Conservation (phyloP, 2,888 invertebrate species). For the Megaustenia siamemsis region DNA sequence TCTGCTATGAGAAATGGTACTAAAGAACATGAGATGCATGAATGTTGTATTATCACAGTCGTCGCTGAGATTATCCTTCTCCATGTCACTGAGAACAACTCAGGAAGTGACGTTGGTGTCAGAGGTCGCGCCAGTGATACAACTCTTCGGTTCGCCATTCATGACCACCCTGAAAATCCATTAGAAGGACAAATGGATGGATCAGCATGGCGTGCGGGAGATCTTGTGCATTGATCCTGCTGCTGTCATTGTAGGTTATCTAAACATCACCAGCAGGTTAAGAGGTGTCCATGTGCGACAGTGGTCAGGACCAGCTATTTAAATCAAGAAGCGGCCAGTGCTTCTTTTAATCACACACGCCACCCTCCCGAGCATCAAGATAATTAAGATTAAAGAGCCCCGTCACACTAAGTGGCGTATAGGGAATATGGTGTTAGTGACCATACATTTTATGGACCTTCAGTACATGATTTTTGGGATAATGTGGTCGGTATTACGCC, state of each 20-base stretch:
- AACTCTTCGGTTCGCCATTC: neutral
- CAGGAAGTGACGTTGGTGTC: neutral
- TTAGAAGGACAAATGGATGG: neutral
- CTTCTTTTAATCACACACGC: too few relatives aligned
- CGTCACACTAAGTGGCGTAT: too few relatives aligned
- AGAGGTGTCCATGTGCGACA: neutral
- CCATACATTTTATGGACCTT: too few relatives aligned
- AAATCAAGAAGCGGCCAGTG: too few relatives aligned
- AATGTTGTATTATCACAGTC: too few relatives aligned
- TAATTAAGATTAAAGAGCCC: too few relatives aligned
- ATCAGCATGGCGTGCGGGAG: neutral
- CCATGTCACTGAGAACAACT: neutral
- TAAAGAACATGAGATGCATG: neutral
- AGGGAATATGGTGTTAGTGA: too few relatives aligned
- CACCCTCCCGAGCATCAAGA: too few relatives aligned
- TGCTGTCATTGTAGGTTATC: neutral
- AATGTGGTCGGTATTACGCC: too few relatives aligned
- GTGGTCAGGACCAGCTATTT: too few relatives aligned
- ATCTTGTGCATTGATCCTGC: neutral
- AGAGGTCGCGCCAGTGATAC: neutral
- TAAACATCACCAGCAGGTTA: neutral
- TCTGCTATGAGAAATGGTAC: neutral
- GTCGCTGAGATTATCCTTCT: neutral
- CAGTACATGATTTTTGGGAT: too few relatives aligned
- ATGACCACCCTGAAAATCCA: too few relatives aligned